phyloP scores from a whole-genome alignment of 1,140 invertebrate species.

The Leptopilina boulardi region DNA sequence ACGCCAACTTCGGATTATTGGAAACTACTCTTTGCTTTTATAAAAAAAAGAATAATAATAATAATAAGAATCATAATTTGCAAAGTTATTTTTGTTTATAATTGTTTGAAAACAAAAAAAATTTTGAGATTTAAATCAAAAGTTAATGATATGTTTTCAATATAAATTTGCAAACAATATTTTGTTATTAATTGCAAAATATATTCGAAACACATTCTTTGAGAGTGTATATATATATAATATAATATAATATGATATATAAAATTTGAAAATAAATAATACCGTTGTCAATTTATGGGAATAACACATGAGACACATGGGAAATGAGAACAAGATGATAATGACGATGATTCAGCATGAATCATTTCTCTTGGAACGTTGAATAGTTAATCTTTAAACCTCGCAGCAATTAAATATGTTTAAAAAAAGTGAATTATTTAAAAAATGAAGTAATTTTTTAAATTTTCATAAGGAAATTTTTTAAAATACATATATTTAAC shows the following conservation, averaged over 20 bases:
- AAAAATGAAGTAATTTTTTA: background rate
- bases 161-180: no score
- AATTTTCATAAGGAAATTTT: no score
- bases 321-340: slow-evolving; percentile 28
- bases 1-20: slow-evolving; percentile 5
- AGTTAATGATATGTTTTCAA: no score
- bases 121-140: no score
- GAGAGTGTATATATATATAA: background rate
- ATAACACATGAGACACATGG: slow-evolving; percentile 12
- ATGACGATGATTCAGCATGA: slow-evolving; percentile 19
- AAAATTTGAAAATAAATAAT: background rate
- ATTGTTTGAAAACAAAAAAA: no score
- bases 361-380: background rate
- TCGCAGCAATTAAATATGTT: background rate
- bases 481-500: no score
- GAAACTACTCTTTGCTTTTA: background rate
- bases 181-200: no score
- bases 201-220: background rate
- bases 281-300: slow-evolving; percentile 17
- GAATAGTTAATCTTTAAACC: slow-evolving; percentile 4
- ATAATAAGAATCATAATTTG: no score
- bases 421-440: background rate
- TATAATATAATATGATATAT: background rate
- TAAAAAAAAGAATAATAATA: background rate
- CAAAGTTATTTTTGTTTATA: no score